phyloP scores from a whole-genome alignment of 2,113 vertebrate genomes.

The Thalassoma bifasciatum region DNA sequence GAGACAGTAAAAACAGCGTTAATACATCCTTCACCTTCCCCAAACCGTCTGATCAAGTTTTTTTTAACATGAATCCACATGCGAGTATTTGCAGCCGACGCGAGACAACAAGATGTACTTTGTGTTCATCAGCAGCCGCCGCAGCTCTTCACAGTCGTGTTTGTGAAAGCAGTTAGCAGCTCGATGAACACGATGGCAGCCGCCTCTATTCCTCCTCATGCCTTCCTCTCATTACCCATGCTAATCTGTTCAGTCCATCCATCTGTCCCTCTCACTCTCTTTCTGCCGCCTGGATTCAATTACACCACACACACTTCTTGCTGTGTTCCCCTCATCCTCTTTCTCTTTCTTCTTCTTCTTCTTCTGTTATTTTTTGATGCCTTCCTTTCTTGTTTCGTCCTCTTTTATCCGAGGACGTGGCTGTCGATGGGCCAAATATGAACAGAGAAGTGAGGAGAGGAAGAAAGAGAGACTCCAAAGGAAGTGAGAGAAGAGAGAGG shows the following conservation, averaged over 20 bases:
- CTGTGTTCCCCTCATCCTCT: neutral
- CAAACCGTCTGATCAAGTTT: too few species aligned
- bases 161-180: constrained; percentile 41
- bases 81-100: too few species aligned
- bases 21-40: too few species aligned
- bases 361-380: neutral
- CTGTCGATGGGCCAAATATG: constrained; percentile 31
- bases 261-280: constrained; percentile 49
- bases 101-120: too few species aligned
- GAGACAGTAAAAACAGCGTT: too few species aligned
- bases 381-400: constrained; percentile 34
- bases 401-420: constrained; percentile 49
- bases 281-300: constrained; percentile 45
- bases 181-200: constrained; percentile 34
- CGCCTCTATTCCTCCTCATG: constrained; percentile 53
- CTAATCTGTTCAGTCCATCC: constrained; percentile 63
- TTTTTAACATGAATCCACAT: too few species aligned
- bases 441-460: neutral
- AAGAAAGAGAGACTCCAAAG: constrained; percentile 17
- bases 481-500: neutral
- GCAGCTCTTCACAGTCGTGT: constrained; percentile 33
- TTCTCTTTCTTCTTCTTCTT: neutral
- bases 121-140: constrained; percentile 33
- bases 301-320: constrained; percentile 33
- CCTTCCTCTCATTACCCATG: constrained; percentile 57